These are phyloP conservation scores for Gryllus longicercus DNA, from an alignment of 2,888 invertebrate species.

Conservation along the genomic window DNA sequence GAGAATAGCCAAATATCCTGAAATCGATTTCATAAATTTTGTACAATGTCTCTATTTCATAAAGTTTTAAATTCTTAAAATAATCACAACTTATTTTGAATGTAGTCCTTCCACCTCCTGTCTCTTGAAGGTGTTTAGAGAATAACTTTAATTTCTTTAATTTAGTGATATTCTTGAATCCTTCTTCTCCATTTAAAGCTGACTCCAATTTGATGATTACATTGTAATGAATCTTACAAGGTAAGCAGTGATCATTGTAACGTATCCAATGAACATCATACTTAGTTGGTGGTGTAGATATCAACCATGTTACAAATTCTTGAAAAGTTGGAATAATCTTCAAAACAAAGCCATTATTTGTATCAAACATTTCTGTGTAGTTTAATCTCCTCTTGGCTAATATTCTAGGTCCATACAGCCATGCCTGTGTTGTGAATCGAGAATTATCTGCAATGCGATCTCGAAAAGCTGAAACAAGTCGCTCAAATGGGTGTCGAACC, in stretches of 20 bases:
- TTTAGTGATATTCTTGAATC: slow-evolving; percentile 38
- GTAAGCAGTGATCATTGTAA: slow-evolving; percentile 45
- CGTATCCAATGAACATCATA: slow-evolving; percentile 47
- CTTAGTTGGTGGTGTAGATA: slow-evolving; percentile 40
- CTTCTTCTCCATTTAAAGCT: slow-evolving; percentile 40
- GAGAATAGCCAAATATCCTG: slow-evolving; percentile 45
- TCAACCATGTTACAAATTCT: slow-evolving; percentile 45
- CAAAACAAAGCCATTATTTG: slow-evolving; percentile 39
- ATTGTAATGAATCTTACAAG: slow-evolving; percentile 44
- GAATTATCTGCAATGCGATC: slow-evolving; percentile 46
- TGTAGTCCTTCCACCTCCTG: slow-evolving; percentile 42
- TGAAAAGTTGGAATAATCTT: slow-evolving; percentile 45
- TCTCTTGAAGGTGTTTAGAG: slow-evolving; percentile 39
- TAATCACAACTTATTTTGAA: slow-evolving; percentile 44
- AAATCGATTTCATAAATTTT: slow-evolving; percentile 46
- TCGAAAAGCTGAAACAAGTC: slow-evolving; percentile 48
- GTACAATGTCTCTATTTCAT: slow-evolving; percentile 42
- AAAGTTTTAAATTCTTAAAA: slow-evolving; percentile 42
- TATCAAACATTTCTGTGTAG: slow-evolving; percentile 20
- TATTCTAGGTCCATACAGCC: slow-evolving; percentile 45
- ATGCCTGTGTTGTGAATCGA: slow-evolving; percentile 46
- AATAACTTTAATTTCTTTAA: slow-evolving; percentile 12
- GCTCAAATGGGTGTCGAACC: slow-evolving; percentile 47
- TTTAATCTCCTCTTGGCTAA: slow-evolving; percentile 45
- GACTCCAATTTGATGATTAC: slow-evolving; percentile 45